Base-by-base conservation (phyloP, 2,797 vertebrate genomes). In the Gymnothorax javanicus region DNA sequence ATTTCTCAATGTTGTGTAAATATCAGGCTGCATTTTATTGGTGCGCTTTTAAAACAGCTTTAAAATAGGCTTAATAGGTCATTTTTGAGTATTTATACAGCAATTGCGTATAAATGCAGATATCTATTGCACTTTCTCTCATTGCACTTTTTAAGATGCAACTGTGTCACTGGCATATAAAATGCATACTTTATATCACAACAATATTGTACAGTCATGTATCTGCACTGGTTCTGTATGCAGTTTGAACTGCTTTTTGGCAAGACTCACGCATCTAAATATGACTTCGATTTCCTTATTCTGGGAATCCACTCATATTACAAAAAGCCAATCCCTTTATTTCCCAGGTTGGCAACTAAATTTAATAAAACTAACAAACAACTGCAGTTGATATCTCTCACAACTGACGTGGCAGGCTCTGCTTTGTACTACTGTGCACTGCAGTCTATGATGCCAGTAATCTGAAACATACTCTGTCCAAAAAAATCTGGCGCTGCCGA, bases 321-420 rank as follows among this genome's bases (percentile, higher is more conserved):
- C n/a, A n/a, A n/a, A n/a, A n/a, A n/a, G n/a, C n/a, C n/a, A n/a
- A n/a, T n/a, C n/a, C n/a, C n/a, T n/a, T n/a, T n/a, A n/a, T n/a
- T n/a, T n/a, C n/a, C n/a, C n/a, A n/a, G n/a, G n/a, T n/a, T n/a
- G n/a, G n/a, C n/a, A n/a, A 23, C n/a, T 71, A 84, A 64, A 84
- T 67, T 81, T 58, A 27, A 25, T 83, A 43, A 59, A 86, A n/a
- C 52, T 12, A 56, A 50, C 0, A 33, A 82, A 3, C 64, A 59
- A 17, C 87, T 58, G 88, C 88, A 1, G 0, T 90, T 23, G 86
- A 90, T n/a, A n/a, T n/a, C n/a, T n/a, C n/a, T n/a, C n/a, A n/a
- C n/a, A n/a, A n/a, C n/a, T n/a, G n/a, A n/a, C n/a, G n/a, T n/a
- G n/a, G n/a, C n/a, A n/a, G n/a, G n/a, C n/a, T n/a, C 81, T 89